Percentiles rank a stretch among this genome's conserved stretches.
Evolutionary conservation across 2,113 vertebrate genomes (phyloP).

Genomic region (Ictalurus punctatus): DNA sequence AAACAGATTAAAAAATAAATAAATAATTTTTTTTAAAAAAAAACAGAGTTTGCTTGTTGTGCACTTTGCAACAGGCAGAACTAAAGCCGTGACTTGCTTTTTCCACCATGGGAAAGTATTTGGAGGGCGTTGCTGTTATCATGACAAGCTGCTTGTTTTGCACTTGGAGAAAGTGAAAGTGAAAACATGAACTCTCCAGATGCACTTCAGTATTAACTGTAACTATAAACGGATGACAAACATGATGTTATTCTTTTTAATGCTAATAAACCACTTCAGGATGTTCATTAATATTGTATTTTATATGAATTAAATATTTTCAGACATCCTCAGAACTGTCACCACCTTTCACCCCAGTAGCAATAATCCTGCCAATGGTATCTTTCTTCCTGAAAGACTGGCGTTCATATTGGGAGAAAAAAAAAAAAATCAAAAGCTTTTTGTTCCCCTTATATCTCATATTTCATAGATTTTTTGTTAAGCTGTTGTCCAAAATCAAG

Average conservation of each 20-base stretch:
- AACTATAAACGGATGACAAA: background rate
- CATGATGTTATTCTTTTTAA: background rate
- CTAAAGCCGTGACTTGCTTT: background rate
- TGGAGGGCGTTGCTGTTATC: background rate
- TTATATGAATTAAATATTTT: background rate
- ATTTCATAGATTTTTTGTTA: background rate
- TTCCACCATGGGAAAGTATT: background rate
- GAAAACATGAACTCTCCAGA: background rate
- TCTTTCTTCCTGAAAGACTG: background rate
- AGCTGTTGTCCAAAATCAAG: background rate
- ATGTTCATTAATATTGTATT: background rate
- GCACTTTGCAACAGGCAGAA: background rate
- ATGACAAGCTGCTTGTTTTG: background rate
- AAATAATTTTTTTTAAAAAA: too few species aligned
- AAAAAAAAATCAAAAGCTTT: background rate
- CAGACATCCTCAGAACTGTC: background rate
- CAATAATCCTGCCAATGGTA: background rate
- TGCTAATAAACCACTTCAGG: background rate
- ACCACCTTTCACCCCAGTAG: background rate
- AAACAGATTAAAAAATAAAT: too few species aligned
- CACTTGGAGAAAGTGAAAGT: background rate
- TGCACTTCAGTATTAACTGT: background rate
- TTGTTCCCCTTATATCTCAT: background rate
- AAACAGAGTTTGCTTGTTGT: background rate
- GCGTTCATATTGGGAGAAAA: background rate